Evolutionary conservation across 1,140 invertebrate genomes (phyloP), one percentile per base, ranked within the genome.

Genomic region (Halesus radiatus): DNA sequence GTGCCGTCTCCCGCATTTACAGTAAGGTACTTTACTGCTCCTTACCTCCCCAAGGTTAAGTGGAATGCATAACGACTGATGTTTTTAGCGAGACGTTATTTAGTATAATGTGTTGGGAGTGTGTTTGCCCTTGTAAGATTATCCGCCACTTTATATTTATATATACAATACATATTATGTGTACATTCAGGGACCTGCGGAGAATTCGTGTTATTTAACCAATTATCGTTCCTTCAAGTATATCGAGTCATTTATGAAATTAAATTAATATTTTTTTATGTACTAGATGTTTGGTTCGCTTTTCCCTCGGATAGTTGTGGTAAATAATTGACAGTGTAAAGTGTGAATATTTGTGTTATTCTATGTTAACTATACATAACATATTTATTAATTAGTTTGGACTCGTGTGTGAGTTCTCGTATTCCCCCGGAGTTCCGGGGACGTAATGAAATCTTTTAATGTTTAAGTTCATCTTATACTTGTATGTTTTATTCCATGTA

Each of bases 1-100:
- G 80, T 83, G 80, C 81, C 78, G 70, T 76, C 26, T 29, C 78
- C 78, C 78, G 81, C 81, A 83, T 83, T 83, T 83, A 80, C 74
- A 53, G 66, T 70, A 80, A 74, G 52, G 37, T 45, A 45, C 37
- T 45, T 78, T 70, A 20, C 22, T 52, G 7, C 23, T 26, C 45
- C 62, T 66, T 32, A 18, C 60, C 58, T 77, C 13, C 45, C 37
- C 18, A 23, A 20, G 8, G 13, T 77, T 37, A 77, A 77, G 53
- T 77, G 53, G 22, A 77, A 45, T 58, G 32, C 32, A 64, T 77
- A 58, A 74, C 50, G 76, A 77, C 76, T 77, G 76, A 77, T 22
- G 58, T 77, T 23, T 77, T 77, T 64, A 53, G 29, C 18, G n/a
- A 50, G n/a, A 20, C 37, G 56, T 77, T 77, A 77, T 77, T 77